Conservation (phyloP, 2,797 vertebrate genomes). For the Clarias fuscus region DNA sequence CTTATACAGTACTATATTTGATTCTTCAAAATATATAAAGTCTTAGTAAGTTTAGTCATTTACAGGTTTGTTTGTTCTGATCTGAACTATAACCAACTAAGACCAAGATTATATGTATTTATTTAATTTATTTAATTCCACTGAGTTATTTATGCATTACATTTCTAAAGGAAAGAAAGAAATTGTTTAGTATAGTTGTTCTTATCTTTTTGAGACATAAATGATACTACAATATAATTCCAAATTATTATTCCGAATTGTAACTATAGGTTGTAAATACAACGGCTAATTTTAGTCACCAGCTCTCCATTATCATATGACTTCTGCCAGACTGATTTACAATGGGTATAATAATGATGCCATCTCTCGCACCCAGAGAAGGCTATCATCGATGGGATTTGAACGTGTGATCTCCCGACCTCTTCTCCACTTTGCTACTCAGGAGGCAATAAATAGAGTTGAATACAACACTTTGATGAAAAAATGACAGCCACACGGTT, state of each 20-base stretch:
- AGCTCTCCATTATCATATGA: not conserved
- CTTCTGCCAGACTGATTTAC: not conserved
- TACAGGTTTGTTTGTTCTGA: not conserved
- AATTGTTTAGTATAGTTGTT: not conserved
- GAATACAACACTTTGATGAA: constrained; percentile 15
- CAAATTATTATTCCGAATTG: not conserved
- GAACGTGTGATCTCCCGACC: not conserved
- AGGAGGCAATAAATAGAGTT: constrained; percentile 6
- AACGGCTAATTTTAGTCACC: not conserved
- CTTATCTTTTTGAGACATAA: not conserved
- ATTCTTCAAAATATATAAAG: not conserved
- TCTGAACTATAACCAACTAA: too few species aligned
- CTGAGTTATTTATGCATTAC: not conserved
- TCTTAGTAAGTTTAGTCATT: not conserved
- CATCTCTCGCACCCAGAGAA: not conserved
- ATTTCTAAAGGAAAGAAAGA: not conserved
- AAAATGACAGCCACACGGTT: constrained; percentile 50
- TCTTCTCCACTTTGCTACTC: not conserved
- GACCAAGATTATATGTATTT: not conserved
- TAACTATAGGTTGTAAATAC: not conserved
- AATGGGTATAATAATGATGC: not conserved
- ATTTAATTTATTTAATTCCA: not conserved
- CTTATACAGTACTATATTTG: not conserved
- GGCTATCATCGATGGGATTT: not conserved
- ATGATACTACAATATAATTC: not conserved